Evolutionary conservation across 23 tunicate genomes (phyloP).

Genomic region (Ascidia mentula): DNA sequence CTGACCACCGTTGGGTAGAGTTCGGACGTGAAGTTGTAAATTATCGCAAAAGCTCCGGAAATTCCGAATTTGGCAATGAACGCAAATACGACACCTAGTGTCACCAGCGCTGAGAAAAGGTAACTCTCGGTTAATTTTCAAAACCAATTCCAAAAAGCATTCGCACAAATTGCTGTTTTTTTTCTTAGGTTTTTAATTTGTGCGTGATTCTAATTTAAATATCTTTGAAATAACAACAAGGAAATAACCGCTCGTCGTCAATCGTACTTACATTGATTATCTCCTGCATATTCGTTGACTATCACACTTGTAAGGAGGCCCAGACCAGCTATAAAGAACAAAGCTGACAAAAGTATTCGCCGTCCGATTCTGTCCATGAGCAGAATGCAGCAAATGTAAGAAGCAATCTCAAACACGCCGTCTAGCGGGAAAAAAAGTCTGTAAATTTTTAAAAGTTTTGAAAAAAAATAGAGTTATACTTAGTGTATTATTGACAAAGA

Average conservation of each 20-base stretch:
- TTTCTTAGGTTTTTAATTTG: too few species aligned
- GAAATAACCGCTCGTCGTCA: too few species aligned
- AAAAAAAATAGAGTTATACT: conserved; percentile 1
- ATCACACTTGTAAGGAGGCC: background rate
- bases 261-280: background rate
- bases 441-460: background rate
- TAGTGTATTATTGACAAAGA: conserved; percentile 30
- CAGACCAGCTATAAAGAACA: background rate
- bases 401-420: conserved; percentile 6
- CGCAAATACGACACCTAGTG: conserved; percentile 17
- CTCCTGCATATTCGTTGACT: background rate
- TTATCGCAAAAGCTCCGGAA: conserved; percentile 14
- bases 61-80: conserved; percentile 24
- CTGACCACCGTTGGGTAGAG: conserved; percentile 21
- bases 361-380: conserved; percentile 13
- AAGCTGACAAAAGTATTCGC: background rate
- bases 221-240: too few species aligned
- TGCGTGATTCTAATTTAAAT: too few species aligned
- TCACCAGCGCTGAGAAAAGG: background rate
- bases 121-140: background rate
- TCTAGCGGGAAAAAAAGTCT: background rate
- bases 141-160: too few species aligned
- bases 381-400: background rate
- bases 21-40: conserved; percentile 12
- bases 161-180: too few species aligned